phyloP scores from a whole-genome alignment of 2,797 vertebrate genomes.

The Merluccius polli region DNA sequence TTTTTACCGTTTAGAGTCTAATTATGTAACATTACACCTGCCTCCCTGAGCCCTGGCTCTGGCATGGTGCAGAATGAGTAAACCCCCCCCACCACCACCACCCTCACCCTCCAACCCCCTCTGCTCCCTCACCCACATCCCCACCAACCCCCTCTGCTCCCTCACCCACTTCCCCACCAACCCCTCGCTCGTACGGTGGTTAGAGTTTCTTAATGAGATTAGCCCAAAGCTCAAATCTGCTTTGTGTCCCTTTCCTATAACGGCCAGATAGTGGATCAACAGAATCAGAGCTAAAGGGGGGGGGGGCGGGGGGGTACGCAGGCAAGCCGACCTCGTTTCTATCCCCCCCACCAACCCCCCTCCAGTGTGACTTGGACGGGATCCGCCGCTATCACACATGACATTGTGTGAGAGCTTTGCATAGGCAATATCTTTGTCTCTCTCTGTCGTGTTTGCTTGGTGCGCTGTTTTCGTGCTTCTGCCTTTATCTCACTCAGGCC shows the following conservation, averaged over 20 bases:
- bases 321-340: constrained; percentile 70
- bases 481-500: constrained; percentile 72
- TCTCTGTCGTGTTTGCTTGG: constrained; percentile 67
- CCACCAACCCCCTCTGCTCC: constrained; percentile 5
- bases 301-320: constrained; percentile 68
- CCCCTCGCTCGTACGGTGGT: constrained; percentile 64
- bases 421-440: constrained; percentile 79
- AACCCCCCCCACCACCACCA: constrained; percentile 14
- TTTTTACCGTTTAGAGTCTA: constrained; percentile 83
- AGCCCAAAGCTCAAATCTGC: constrained; percentile 78
- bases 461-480: constrained; percentile 63
- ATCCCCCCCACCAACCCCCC: constrained; percentile 56
- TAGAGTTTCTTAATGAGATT: constrained; percentile 84
- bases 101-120: too few species aligned
- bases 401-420: constrained; percentile 80
- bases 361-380: constrained; percentile 77
- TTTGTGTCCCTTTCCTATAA: constrained; percentile 73
- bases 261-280: constrained; percentile 76
- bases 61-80: constrained; percentile 64
- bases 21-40: constrained; percentile 85
- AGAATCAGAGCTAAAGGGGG: constrained; percentile 73
- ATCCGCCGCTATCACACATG: constrained; percentile 76
- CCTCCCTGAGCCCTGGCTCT: constrained; percentile 72
- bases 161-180: constrained; percentile 10
- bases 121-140: constrained; percentile 17